These are phyloP conservation scores for Entomyzon cyanotis DNA, from an alignment of 2,113 vertebrate species.

Conservation along the genomic window DNA sequence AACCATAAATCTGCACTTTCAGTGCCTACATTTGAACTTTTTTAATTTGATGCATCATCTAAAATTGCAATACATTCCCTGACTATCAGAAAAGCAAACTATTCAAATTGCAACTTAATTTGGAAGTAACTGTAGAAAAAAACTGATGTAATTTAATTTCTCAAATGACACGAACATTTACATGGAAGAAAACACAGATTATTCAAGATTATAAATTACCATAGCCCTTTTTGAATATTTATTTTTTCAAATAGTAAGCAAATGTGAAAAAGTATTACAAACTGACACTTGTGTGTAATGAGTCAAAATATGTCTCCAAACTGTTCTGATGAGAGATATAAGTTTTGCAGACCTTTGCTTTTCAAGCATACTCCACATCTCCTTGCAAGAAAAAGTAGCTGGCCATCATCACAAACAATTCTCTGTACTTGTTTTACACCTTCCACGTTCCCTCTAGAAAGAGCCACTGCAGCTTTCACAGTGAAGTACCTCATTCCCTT, in stretches of 20 bases:
- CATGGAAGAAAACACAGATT: not conserved
- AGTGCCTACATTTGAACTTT: not conserved
- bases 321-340: not conserved
- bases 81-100: not conserved
- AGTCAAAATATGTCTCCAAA: not conserved
- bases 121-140: not conserved
- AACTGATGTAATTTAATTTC: not conserved
- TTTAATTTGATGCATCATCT: not conserved
- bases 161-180: not conserved
- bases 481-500: not conserved
- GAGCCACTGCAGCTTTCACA: not conserved
- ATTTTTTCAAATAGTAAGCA: not conserved
- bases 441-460: not conserved
- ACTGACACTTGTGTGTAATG: not conserved
- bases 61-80: not conserved
- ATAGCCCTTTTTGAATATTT: not conserved
- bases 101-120: not conserved
- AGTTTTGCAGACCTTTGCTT: not conserved
- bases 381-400: not conserved
- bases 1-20: not conserved
- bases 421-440: not conserved
- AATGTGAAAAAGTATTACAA: not conserved
- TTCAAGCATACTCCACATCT: not conserved
- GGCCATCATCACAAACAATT: not conserved
- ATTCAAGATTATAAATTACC: not conserved